Evolutionary conservation across 2,888 invertebrate genomes (phyloP).

Genomic region (Meandrusa payeni): DNA sequence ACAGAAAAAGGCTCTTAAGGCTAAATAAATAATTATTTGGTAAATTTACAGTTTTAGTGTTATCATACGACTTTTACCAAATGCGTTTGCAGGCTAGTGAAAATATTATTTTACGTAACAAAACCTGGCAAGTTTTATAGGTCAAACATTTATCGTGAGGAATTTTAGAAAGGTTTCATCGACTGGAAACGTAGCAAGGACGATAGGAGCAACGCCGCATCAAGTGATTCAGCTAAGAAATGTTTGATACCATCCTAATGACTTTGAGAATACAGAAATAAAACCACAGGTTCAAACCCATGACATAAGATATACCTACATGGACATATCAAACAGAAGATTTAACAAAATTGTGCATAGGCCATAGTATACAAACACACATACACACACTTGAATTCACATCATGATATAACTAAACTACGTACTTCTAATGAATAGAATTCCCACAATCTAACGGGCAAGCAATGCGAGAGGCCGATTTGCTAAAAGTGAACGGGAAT

Average conservation of each 20-base stretch:
- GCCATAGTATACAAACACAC: too few relatives aligned
- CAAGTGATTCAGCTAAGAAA: too few relatives aligned
- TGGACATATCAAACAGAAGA: too few relatives aligned
- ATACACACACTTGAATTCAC: too few relatives aligned
- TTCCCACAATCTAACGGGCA: slow-evolving; percentile 8
- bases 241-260: too few relatives aligned
- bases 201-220: too few relatives aligned
- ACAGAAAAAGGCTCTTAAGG: too few relatives aligned
- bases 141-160: slow-evolving; percentile 33
- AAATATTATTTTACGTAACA: slow-evolving; percentile 30
- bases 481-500: slow-evolving; percentile 10
- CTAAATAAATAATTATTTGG: slow-evolving; percentile 16
- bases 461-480: slow-evolving; percentile 3
- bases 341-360: too few relatives aligned
- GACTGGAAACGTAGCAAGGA: slow-evolving; percentile 57
- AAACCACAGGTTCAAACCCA: too few relatives aligned
- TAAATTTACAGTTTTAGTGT: slow-evolving; percentile 5
- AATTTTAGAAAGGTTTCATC: slow-evolving; percentile 56
- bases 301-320: too few relatives aligned
- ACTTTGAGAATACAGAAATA: too few relatives aligned
- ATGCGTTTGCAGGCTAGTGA: slow-evolving; percentile 25
- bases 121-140: slow-evolving; percentile 20
- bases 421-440: slow-evolving; percentile 4
- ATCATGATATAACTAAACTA: too few relatives aligned
- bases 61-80: background rate